Evolutionary conservation across 2,797 vertebrate species (phyloP).

Genomic region (Percopsis omiscomaycus): DNA sequence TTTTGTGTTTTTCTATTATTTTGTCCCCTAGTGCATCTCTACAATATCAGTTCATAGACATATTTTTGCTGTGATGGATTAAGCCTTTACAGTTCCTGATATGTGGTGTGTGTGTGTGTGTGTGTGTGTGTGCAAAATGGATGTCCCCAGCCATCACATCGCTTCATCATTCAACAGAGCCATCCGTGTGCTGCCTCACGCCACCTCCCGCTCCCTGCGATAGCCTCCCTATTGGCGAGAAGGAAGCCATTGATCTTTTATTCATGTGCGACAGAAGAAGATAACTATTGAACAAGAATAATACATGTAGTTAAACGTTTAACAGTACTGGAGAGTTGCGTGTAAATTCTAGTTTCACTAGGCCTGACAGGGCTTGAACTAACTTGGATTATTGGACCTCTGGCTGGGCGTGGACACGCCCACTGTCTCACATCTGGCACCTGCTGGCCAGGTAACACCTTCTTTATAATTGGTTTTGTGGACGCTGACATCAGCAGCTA

Average conservation of each 20-base stretch:
- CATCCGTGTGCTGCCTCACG: conserved; percentile 24
- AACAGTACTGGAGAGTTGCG: no score
- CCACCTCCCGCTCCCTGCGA: conserved; percentile 4
- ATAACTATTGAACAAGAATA: not conserved
- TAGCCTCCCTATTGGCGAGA: not conserved
- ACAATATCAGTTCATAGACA: conserved; percentile 35
- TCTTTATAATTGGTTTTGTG: no score
- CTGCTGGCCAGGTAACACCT: no score
- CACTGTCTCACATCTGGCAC: no score
- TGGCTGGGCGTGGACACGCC: no score
- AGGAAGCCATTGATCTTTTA: no score
- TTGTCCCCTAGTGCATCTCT: conserved; percentile 18
- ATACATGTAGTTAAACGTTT: not conserved
- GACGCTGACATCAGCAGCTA: no score
- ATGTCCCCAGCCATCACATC: conserved; percentile 47
- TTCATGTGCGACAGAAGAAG: no score
- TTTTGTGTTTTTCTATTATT: conserved; percentile 28
- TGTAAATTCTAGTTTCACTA: no score
- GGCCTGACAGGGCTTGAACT: no score
- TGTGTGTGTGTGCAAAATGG: conserved; percentile 37
- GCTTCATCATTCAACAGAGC: conserved; percentile 55
- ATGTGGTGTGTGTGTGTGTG: conserved; percentile 25
- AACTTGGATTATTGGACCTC: no score
- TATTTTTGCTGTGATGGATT: conserved; percentile 63
- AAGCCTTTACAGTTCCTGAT: conserved; percentile 63